Percentiles rank a stretch among this genome's conserved stretches.
Evolutionary conservation across 2,113 vertebrate genomes (phyloP).

Genomic region (Chaetodon trifascialis): DNA sequence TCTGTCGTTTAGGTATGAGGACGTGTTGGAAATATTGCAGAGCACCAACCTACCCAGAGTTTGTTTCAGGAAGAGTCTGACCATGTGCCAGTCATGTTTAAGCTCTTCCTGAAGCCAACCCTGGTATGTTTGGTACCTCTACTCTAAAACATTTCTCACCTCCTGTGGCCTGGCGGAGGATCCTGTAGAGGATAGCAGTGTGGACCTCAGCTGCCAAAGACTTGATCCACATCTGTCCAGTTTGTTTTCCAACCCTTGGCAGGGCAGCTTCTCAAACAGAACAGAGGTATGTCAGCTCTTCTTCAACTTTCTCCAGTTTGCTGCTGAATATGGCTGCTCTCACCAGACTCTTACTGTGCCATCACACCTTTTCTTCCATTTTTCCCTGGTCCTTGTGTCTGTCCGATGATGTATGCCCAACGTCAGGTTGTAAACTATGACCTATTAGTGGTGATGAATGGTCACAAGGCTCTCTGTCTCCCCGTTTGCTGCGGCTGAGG

Average conservation of each 20-base stretch:
- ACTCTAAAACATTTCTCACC: neutral
- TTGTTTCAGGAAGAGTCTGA: slow-evolving; percentile 28
- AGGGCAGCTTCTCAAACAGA: neutral
- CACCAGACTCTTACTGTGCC: slow-evolving; percentile 21
- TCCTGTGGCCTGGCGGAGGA: too few relatives aligned
- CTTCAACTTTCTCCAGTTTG: slow-evolving; percentile 7
- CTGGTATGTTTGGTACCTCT: neutral
- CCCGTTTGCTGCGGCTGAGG: slow-evolving; percentile 46
- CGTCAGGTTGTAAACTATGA: slow-evolving; percentile 77
- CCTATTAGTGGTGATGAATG: slow-evolving; percentile 79
- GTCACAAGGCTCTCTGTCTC: slow-evolving; percentile 52
- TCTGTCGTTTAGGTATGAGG: too few relatives aligned
- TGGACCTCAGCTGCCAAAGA: neutral
- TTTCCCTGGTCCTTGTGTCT: slow-evolving; percentile 30
- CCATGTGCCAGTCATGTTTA: slow-evolving; percentile 30
- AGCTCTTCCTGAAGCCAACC: slow-evolving; percentile 17
- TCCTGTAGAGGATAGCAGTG: neutral
- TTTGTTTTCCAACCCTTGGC: neutral
- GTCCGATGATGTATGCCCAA: slow-evolving; percentile 63
- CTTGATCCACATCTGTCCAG: neutral
- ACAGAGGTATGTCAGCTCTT: neutral
- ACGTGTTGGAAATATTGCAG: neutral
- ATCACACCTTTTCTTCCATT: slow-evolving; percentile 34
- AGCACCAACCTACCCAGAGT: slow-evolving; percentile 1
- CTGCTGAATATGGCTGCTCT: slow-evolving; percentile 39